Evolutionary conservation across 2,888 invertebrate genomes (phyloP), one percentile per base, ranked within the genome.

Genomic region (Ceratothoa steindachneri): DNA sequence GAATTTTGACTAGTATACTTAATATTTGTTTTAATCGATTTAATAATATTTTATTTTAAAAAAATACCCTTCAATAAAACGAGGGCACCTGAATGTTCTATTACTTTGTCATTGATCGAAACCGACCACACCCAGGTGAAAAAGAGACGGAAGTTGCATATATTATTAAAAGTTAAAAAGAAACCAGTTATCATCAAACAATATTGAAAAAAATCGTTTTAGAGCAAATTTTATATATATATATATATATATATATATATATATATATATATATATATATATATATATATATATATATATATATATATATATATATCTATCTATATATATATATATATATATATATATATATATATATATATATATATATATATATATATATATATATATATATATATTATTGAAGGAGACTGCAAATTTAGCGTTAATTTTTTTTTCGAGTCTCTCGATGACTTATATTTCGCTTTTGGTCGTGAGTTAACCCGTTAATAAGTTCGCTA

Each of bases 231-330:
- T 27, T 66, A 66, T 66, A 66, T 66, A 66, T 66, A 68, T 68
- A 51, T 68, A 68, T 68, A 51, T 68, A 68, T 68, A 51, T 68
- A 68, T 68, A 51, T 68, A 68, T 68, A 68, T 68, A 68, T 51
- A 68, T 51, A 68, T 51, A 51, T 31, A 68, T 68, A 68, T 67
- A 68, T 68, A 68, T 68, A 68, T 68, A 68, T 68, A 68, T 68
- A 68, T 68, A 68, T 51, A 68, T 68, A 31, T 31, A 68, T 31
- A 19, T 68, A 30, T 66, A 66, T 30, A 27, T 66, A 29, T 30
- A 66, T 30, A 15, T 24, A 24, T 29, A 24, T 22, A 28, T 67
- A 30, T n/a, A n/a, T n/a, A n/a, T n/a, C n/a, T n/a, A n/a, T n/a
- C n/a, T n/a, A n/a, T n/a, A n/a, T n/a, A n/a, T 22, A 29, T 7